These are phyloP conservation scores for Ammodytes dubius DNA, from an alignment of 2,113 vertebrate genomes.

Conservation along the genomic window DNA sequence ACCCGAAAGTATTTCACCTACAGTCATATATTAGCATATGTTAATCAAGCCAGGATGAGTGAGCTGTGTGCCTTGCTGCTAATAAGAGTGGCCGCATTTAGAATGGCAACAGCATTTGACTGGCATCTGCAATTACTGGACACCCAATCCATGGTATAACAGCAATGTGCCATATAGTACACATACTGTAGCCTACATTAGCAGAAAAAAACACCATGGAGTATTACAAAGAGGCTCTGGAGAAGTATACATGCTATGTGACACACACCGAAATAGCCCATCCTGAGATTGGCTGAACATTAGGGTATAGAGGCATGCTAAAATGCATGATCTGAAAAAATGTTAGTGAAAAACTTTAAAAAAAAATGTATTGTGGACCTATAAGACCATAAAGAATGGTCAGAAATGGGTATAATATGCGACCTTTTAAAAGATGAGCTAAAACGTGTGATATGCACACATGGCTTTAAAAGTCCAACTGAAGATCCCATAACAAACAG, in stretches of 20 bases:
- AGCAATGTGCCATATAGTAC: background rate
- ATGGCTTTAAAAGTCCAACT: background rate
- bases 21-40: conserved; percentile 62
- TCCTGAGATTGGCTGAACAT: too few relatives aligned
- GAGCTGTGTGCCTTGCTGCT: conserved; percentile 6
- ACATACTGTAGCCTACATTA: background rate
- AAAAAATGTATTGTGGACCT: too few relatives aligned
- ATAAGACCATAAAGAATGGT: too few relatives aligned
- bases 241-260: background rate
- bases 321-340: too few relatives aligned
- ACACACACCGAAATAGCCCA: background rate
- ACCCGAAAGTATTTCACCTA: conserved; percentile 48
- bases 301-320: too few relatives aligned
- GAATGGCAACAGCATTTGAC: conserved; percentile 9
- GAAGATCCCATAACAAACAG: background rate
- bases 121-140: conserved; percentile 8
- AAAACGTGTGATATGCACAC: background rate
- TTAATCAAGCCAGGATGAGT: conserved; percentile 47
- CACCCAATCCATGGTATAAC: background rate
- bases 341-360: too few relatives aligned
- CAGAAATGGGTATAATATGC: too few relatives aligned
- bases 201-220: background rate
- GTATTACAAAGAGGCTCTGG: background rate
- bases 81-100: background rate
- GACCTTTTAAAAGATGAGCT: background rate